Percentiles rank a stretch among this genome's conserved stretches.
Conservation (phyloP, 2,888 invertebrate species). For the Pinctada fucata region DNA sequence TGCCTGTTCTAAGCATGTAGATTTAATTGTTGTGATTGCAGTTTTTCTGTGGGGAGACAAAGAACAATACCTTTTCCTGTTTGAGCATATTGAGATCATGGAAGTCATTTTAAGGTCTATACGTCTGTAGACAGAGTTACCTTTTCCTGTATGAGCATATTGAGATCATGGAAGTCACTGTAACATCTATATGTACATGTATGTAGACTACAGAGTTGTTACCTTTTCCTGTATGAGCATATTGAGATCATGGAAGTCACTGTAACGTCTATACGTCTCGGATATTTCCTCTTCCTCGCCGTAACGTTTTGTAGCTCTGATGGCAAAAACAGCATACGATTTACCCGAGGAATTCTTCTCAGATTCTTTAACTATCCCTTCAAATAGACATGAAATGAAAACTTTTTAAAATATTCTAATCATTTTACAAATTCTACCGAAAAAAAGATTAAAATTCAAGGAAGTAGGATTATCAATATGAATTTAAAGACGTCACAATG, state of each 20-base stretch:
- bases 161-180: constrained; percentile 94
- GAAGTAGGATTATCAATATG: too few species aligned
- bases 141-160: constrained; percentile 85
- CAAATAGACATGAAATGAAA: constrained; percentile 13
- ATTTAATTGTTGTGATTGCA: too few species aligned
- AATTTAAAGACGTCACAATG: too few species aligned
- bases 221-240: constrained; percentile 84
- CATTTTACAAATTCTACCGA: neutral
- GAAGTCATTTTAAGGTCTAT: constrained; percentile 90
- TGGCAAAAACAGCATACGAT: constrained; percentile 92
- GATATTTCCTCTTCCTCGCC: constrained; percentile 83
- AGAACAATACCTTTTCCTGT: constrained; percentile 79
- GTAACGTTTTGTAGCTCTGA: constrained; percentile 84
- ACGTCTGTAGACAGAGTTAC: constrained; percentile 55
- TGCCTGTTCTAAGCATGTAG: too few species aligned
- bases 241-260: constrained; percentile 94
- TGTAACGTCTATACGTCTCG: constrained; percentile 95
- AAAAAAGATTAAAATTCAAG: neutral
- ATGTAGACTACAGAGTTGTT: neutral
- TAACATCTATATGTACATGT: constrained; percentile 88
- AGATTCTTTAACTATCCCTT: constrained; percentile 86
- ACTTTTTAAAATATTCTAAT: neutral
- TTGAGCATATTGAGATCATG: constrained; percentile 90
- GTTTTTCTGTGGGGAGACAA: too few species aligned
- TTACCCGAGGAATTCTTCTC: constrained; percentile 81